These are phyloP conservation scores for Anas platyrhynchos DNA, from an alignment of 2,113 vertebrate species.

Conservation along the genomic window DNA sequence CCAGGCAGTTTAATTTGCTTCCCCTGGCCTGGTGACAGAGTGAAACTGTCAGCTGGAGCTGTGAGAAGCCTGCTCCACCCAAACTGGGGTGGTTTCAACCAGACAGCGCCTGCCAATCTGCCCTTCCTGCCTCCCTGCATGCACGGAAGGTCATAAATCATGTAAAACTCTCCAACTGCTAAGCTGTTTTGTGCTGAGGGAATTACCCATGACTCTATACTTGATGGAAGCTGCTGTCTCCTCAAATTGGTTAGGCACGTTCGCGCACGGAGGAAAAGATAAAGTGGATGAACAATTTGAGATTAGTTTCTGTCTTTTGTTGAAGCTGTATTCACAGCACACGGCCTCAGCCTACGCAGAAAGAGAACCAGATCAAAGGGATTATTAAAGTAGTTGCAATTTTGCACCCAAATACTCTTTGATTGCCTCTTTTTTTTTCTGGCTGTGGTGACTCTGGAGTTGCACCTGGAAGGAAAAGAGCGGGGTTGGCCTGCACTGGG, in stretches of 20 bases:
- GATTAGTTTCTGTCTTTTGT: not conserved
- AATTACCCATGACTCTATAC: not conserved
- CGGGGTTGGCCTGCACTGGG: not conserved
- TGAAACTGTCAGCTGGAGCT: not conserved
- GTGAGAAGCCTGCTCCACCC: constrained; percentile 21
- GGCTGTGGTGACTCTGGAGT: not conserved
- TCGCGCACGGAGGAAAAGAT: not conserved
- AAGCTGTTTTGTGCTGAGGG: not conserved
- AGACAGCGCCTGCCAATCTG: not conserved
- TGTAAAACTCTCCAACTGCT: not conserved
- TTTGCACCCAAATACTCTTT: not conserved
- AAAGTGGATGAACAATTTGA: not conserved
- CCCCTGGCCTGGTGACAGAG: not conserved
- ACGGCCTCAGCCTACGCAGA: fast-evolving
- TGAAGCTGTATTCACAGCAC: not conserved
- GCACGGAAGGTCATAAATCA: not conserved
- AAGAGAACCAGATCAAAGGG: not conserved
- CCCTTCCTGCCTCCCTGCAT: fast-evolving
- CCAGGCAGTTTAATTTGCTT: constrained; percentile 19
- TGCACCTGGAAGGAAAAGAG: not conserved
- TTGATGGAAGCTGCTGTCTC: not conserved
- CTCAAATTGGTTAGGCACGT: not conserved
- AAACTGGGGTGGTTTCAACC: not conserved
- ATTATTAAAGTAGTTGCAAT: not conserved
- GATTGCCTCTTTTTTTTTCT: not conserved